These are phyloP conservation scores for Choloepus didactylus DNA, from an alignment of 2,797 vertebrate genomes.

Conservation along the genomic window DNA sequence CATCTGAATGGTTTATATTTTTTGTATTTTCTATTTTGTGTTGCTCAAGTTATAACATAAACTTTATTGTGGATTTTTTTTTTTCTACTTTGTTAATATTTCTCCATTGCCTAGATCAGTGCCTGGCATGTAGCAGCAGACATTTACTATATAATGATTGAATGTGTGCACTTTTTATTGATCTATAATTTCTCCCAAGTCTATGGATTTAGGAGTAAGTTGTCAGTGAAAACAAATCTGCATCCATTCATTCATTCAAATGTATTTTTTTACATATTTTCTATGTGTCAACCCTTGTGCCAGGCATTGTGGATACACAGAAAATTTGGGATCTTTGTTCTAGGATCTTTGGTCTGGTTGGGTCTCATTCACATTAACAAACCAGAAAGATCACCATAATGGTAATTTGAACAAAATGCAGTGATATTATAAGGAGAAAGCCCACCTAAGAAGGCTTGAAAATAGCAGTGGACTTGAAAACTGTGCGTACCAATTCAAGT, in stretches of 20 bases:
- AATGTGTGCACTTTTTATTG: not conserved
- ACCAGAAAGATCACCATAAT: not conserved
- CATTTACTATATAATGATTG: not conserved
- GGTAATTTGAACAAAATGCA: not conserved
- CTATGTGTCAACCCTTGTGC: not conserved
- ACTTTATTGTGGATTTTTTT: not conserved
- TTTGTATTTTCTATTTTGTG: not conserved
- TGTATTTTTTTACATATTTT: not conserved
- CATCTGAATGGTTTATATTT: not conserved
- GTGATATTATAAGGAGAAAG: not conserved
- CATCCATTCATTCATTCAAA: not conserved
- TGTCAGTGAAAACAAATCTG: not conserved
- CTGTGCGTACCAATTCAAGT: not conserved
- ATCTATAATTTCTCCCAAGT: not conserved
- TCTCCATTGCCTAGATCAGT: not conserved
- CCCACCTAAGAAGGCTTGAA: not conserved
- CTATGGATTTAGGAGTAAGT: not conserved
- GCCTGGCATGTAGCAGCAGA: not conserved
- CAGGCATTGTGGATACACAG: not conserved
- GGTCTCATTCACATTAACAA: not conserved
- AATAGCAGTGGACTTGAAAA: not conserved
- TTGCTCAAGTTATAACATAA: not conserved
- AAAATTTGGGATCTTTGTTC: not conserved
- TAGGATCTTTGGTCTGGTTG: not conserved
- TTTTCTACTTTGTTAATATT: not conserved